phyloP scores from a whole-genome alignment of 2,113 vertebrate genomes.

The Mesembrinibis cayennensis region DNA sequence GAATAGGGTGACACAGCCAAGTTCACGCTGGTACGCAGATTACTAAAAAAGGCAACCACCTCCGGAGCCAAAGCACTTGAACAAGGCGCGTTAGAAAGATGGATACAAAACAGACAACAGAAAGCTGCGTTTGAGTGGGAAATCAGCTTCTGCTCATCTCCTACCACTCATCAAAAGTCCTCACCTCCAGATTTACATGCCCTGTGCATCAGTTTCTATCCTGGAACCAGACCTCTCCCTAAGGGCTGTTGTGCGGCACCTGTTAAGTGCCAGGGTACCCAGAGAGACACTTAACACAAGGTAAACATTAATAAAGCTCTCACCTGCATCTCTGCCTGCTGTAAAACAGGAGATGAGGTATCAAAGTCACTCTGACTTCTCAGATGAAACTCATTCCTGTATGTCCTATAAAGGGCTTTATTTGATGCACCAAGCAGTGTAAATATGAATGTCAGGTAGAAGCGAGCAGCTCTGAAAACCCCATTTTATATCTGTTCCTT shows the following conservation, averaged over 20 bases:
- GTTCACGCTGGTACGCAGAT: background rate
- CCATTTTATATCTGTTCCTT: background rate
- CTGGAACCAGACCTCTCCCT: background rate
- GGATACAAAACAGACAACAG: background rate
- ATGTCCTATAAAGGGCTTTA: background rate
- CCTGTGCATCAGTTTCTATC: background rate
- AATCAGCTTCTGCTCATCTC: background rate
- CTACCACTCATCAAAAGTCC: background rate
- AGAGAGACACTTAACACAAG: background rate
- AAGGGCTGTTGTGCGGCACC: background rate
- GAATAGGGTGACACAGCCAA: background rate
- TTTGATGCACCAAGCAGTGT: background rate
- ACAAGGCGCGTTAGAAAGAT: background rate
- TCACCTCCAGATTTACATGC: background rate
- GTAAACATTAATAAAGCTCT: background rate
- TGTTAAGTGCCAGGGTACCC: background rate
- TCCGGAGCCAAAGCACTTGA: background rate
- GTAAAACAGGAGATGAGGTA: background rate
- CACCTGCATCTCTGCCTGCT: background rate
- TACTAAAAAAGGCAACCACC: background rate
- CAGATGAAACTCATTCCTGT: background rate
- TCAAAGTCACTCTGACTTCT: background rate
- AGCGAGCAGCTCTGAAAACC: background rate
- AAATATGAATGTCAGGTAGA: background rate
- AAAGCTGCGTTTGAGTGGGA: background rate